phyloP scores from a whole-genome alignment of 2,888 invertebrate genomes.

The Meteorus cinctellus region DNA sequence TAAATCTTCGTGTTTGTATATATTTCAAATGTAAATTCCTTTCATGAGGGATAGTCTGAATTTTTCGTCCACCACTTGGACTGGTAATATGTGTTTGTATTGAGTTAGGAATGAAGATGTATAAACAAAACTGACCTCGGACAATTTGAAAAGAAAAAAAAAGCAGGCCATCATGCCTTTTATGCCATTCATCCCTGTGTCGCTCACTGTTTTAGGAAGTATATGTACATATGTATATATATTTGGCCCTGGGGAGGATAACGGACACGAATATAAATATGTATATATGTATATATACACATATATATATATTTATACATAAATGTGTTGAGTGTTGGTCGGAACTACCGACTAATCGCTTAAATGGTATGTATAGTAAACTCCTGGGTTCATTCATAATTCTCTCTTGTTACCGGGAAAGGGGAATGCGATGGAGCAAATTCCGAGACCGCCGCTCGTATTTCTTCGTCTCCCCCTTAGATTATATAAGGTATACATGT shows the following conservation, averaged over 20 bases:
- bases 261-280: conserved; percentile 7
- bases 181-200: conserved; percentile 31
- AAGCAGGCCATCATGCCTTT: conserved; percentile 13
- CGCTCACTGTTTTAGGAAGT: conserved; percentile 1
- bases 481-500: neutral
- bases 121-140: neutral
- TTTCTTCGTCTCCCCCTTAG: neutral
- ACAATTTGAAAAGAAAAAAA: conserved; percentile 11
- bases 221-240: neutral
- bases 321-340: neutral
- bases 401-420: neutral
- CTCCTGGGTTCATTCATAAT: conserved; percentile 10
- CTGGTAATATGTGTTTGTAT: neutral
- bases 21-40: no score
- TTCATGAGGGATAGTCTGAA: neutral
- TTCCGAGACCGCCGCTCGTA: conserved; percentile 1
- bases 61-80: neutral
- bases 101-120: conserved; percentile 5
- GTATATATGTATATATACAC: neutral
- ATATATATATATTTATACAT: no score
- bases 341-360: conserved; percentile 7
- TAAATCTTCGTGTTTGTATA: no score
- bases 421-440: conserved; percentile 7
- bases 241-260: neutral
- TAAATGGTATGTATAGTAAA: conserved; percentile 1